These are phyloP conservation scores for Euphysa ruthae DNA, from an alignment of 30 jellyfish, hydroid and myxozoan genomes.

Conservation along the genomic window DNA sequence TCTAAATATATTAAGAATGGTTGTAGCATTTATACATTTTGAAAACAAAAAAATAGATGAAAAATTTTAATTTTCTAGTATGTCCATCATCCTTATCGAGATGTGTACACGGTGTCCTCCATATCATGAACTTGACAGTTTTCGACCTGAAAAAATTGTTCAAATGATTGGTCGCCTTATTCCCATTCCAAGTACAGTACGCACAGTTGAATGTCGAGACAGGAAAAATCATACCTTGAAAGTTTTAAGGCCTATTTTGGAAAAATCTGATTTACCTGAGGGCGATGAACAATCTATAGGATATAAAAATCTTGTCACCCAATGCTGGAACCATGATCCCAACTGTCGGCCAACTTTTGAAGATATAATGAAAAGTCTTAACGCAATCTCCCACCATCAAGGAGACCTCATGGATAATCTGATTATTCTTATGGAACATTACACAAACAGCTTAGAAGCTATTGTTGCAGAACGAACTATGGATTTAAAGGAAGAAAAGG, in stretches of 20 bases:
- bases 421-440: slow-evolving; percentile 45
- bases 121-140: slow-evolving; percentile 22
- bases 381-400: slow-evolving; percentile 28
- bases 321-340: slow-evolving; percentile 35
- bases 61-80: slow-evolving; percentile 11
- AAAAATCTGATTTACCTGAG: slow-evolving; percentile 15
- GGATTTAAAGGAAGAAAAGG: slow-evolving; percentile 33
- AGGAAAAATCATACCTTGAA: slow-evolving; percentile 7
- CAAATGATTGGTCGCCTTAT: slow-evolving; percentile 42
- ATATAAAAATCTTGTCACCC: slow-evolving; percentile 1
- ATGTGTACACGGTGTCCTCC: slow-evolving; percentile 46
- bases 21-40: too few species aligned
- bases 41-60: too few species aligned
- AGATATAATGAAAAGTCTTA: slow-evolving; percentile 12
- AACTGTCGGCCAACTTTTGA: slow-evolving; percentile 31
- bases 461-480: slow-evolving; percentile 52
- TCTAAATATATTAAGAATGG: too few species aligned
- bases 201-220: slow-evolving; percentile 19
- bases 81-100: slow-evolving; percentile 22
- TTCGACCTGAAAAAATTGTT: slow-evolving; percentile 27
- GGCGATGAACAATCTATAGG: slow-evolving; percentile 25
- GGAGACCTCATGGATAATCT: slow-evolving; percentile 50
- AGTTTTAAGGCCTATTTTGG: slow-evolving; percentile 26
- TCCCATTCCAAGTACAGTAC: neutral
- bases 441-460: slow-evolving; percentile 36